phyloP scores from a whole-genome alignment of 2,797 vertebrate species.

The Pipistrellus pipistrellus region DNA sequence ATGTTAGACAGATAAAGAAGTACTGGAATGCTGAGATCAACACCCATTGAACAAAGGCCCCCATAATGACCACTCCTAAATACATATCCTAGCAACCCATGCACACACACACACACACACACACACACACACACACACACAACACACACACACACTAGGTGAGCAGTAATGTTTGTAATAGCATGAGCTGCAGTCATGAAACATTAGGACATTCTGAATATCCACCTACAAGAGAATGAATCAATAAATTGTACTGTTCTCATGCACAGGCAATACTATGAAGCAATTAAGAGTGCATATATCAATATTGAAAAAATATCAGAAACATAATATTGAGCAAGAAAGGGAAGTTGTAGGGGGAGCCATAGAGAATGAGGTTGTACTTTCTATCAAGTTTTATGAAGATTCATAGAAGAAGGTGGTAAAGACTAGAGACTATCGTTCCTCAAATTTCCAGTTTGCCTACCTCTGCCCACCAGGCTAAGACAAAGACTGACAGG shows the following conservation, averaged over 20 bases:
- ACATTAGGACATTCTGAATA: not conserved
- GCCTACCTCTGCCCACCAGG: not conserved
- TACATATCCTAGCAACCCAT: not conserved
- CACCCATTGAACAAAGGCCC: not conserved
- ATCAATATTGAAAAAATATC: not conserved
- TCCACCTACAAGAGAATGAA: not conserved
- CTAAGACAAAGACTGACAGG: not conserved
- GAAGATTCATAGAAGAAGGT: not conserved
- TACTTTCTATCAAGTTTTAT: not conserved
- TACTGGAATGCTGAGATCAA: not conserved
- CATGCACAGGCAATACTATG: not conserved
- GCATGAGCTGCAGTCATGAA: not conserved
- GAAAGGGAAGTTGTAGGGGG: conserved; percentile 9
- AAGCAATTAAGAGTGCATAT: not conserved
- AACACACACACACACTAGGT: not conserved
- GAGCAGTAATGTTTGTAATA: not conserved
- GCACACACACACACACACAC: not conserved
- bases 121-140: not conserved
- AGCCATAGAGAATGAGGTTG: not conserved
- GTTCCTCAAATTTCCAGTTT: not conserved
- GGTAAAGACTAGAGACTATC: not conserved
- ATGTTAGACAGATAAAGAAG: not conserved
- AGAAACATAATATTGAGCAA: not conserved
- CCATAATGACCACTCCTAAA: not conserved
- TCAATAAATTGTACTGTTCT: not conserved